Percentiles rank a stretch among this genome's conserved stretches.
phyloP scores from a whole-genome alignment of 2,797 vertebrate species.

The Glyptemys insculpta region DNA sequence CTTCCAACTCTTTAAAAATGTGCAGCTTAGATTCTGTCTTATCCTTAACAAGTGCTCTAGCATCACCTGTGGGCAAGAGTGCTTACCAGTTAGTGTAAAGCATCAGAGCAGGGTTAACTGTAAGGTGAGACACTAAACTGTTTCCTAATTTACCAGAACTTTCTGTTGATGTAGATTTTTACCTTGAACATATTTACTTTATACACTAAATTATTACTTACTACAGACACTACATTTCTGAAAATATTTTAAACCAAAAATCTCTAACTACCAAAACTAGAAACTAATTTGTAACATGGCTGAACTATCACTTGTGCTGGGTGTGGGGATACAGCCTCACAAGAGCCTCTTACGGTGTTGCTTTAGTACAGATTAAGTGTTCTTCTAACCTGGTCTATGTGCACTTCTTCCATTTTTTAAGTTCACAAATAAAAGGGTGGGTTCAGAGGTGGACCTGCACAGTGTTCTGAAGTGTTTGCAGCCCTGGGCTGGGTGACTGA shows the following conservation, averaged over 20 bases:
- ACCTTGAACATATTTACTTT: background rate
- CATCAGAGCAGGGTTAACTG: background rate
- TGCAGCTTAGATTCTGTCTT: background rate
- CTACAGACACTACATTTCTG: background rate
- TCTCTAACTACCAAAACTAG: background rate
- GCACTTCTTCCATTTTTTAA: background rate
- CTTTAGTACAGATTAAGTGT: background rate
- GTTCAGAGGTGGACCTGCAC: background rate
- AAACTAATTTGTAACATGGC: background rate
- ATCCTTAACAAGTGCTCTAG: background rate
- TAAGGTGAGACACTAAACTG: background rate
- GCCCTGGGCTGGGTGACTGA: background rate
- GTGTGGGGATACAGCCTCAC: accelerated
- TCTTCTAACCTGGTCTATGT: background rate
- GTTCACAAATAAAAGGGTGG: background rate
- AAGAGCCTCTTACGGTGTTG: accelerated
- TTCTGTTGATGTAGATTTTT: accelerated
- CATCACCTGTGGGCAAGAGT: constrained; percentile 4
- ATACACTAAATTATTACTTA: background rate
- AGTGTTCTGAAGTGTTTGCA: background rate
- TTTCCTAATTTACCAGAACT: background rate
- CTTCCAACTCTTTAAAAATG: background rate
- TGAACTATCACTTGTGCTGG: background rate
- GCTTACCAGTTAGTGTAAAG: accelerated
- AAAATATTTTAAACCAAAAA: background rate